phyloP scores from a whole-genome alignment of 1,140 invertebrate species.

The Drosophila ananassae region DNA sequence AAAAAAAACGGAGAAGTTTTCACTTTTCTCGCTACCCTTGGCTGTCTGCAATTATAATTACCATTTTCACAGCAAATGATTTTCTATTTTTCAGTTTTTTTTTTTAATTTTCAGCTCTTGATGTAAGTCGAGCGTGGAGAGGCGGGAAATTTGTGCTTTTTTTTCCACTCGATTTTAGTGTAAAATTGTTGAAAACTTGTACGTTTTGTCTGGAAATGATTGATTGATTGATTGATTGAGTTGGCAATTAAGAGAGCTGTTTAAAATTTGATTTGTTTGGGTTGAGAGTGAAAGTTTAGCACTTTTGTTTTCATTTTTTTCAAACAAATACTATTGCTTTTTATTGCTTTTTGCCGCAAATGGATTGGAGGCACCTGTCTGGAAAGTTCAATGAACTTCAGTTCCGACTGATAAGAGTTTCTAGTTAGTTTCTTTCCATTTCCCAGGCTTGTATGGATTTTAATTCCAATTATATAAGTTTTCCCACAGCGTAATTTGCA shows the following conservation, averaged over 20 bases:
- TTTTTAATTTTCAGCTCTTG: conserved; percentile 33
- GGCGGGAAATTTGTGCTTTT: conserved; percentile 22
- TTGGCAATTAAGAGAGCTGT: conserved; percentile 43
- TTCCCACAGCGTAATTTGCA: conserved; percentile 35
- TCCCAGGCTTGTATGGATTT: conserved; percentile 14
- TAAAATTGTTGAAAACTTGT: conserved; percentile 36
- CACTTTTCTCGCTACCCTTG: conserved; percentile 32
- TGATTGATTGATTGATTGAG: conserved; percentile 46
- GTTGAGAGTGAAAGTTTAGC: conserved; percentile 50
- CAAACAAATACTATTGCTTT: too few relatives aligned
- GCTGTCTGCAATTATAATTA: conserved; percentile 39
- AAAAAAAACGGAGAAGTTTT: conserved; percentile 29
- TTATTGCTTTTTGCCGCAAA: conserved; percentile 20
- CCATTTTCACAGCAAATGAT: conserved; percentile 56
- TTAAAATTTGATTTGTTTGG: conserved; percentile 49
- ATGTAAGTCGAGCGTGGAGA: conserved; percentile 44
- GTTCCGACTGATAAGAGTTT: conserved; percentile 26
- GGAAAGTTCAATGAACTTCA: conserved; percentile 32
- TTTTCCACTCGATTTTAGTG: conserved; percentile 3
- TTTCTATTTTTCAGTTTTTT: conserved; percentile 44
- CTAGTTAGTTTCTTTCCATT: conserved; percentile 3
- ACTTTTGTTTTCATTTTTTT: conserved; percentile 17
- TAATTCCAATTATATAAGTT: conserved; percentile 18
- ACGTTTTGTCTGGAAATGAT: conserved; percentile 22
- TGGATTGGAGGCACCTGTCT: conserved; percentile 7